Percentiles rank a stretch among this genome's conserved stretches.
These are phyloP conservation scores for Leucophenga varia DNA, from an alignment of 1,140 invertebrate species.

Conservation along the genomic window DNA sequence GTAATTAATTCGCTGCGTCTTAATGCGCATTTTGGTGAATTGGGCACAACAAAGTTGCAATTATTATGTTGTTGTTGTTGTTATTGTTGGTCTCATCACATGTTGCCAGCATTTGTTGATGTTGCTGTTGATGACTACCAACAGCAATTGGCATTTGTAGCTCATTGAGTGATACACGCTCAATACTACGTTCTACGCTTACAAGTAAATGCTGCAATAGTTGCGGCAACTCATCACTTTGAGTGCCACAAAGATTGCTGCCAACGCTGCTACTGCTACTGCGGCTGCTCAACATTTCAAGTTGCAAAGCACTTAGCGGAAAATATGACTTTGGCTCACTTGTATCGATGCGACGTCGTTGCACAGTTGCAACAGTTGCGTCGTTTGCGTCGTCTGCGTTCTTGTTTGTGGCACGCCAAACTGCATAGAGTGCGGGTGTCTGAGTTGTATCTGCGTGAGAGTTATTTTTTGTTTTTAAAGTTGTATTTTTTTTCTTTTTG, in stretches of 20 bases:
- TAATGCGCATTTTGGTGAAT: slow-evolving; percentile 51
- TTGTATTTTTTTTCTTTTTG: too few species aligned
- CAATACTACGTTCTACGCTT: slow-evolving; percentile 68
- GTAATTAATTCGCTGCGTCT: slow-evolving; percentile 56
- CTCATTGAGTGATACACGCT: slow-evolving; percentile 67
- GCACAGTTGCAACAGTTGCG: slow-evolving; percentile 29
- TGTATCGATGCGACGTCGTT: slow-evolving; percentile 34
- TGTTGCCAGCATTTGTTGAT: background rate
- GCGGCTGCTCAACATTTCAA: slow-evolving; percentile 10
- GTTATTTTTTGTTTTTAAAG: too few species aligned
- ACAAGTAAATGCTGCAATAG: slow-evolving; percentile 66
- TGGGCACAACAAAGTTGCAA: slow-evolving; percentile 13
- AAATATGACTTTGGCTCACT: slow-evolving; percentile 24
- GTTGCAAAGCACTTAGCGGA: slow-evolving; percentile 36
- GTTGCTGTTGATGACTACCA: background rate
- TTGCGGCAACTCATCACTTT: slow-evolving; percentile 60
- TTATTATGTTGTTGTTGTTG: slow-evolving; percentile 8
- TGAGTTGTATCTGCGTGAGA: slow-evolving; percentile 16
- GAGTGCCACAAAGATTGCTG: slow-evolving; percentile 14
- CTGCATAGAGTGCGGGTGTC: slow-evolving; percentile 40
- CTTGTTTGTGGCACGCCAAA: slow-evolving; percentile 39
- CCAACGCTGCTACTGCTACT: slow-evolving; percentile 6
- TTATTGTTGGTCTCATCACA: slow-evolving; percentile 18
- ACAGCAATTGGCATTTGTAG: slow-evolving; percentile 60
- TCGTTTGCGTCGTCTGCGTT: slow-evolving; percentile 16